Evolutionary conservation across 2,797 vertebrate species (phyloP), one percentile per base, ranked within the genome.

Genomic region (Myripristis murdjan): DNA sequence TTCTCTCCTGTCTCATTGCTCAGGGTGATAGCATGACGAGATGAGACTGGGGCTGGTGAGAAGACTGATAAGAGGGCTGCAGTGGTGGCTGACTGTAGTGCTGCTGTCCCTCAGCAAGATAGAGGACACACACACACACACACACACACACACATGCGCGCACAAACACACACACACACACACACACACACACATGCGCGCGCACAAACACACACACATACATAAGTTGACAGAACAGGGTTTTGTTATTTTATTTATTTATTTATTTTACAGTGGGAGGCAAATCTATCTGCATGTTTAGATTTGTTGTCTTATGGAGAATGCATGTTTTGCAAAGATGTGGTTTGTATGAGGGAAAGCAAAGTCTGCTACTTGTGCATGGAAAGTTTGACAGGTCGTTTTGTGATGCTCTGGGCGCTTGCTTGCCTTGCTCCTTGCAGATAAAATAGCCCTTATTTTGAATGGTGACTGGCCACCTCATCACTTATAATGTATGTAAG

Each of bases 1-100:
- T 84, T 79, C 84, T 79, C 86, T 86, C 83, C 87, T 83, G 91
- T 92, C 89, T 93, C 89, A 89, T 89, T 90, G 92, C 90, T 92
- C 80, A 64, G 89, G 87, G 86, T 88, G 91, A 92, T 91, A 90
- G 88, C 90, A 85, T 89, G 88, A 89, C 79, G 79, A 91, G 90
- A 89, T 90, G 89, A 92, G 91, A 77, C 83, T 73, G 83, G 74
- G 77, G 84, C 89, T 85, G 87, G 79, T 90, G 86, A 89, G 89
- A 89, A 88, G 82, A 80, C 88, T 91, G 92, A 92, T 91, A 92
- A 92, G 88, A 87, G 64, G 70, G 64, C 87, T 85, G 91, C 85
- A 63, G 77, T 44, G 79, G 78, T 81, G 78, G 75, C 84, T 83
- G 86, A 83, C 78, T 89, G 84, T 79, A 78, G 81, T 77, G 72